Conservation (phyloP, 2,113 vertebrate species). For the Microcebus murinus region DNA sequence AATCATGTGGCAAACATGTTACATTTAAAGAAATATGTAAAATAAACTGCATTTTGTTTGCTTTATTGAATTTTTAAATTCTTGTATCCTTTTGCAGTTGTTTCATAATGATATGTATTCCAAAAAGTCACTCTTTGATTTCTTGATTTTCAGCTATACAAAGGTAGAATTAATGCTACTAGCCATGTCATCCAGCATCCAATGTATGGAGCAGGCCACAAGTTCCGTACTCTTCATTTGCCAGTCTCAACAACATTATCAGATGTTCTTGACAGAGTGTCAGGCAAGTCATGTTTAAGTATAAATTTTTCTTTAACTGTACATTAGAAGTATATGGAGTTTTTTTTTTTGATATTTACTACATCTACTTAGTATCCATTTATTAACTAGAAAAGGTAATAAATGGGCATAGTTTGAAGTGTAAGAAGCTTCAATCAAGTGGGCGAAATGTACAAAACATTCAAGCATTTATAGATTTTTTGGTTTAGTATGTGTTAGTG, state of each 20-base stretch:
- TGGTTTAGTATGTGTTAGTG: neutral
- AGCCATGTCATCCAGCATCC: constrained; percentile 99
- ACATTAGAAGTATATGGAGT: neutral
- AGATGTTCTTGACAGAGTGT: constrained; percentile 98
- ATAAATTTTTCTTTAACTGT: neutral
- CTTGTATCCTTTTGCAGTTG: neutral
- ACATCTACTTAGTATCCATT: neutral
- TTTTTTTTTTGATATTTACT: constrained; percentile 12
- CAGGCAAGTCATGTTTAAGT: constrained; percentile 87
- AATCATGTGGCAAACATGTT: neutral
- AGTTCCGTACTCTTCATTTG: constrained; percentile 97
- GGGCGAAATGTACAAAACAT: neutral
- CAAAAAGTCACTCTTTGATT: neutral
- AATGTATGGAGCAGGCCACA: constrained; percentile 99
- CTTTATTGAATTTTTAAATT: neutral
- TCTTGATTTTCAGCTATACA: constrained; percentile 91
- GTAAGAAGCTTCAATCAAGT: neutral
- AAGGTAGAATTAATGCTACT: constrained; percentile 99
- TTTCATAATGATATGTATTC: constrained; percentile 13
- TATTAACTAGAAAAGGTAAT: neutral
- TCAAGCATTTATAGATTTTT: neutral
- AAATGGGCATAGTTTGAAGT: neutral
- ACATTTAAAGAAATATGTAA: neutral
- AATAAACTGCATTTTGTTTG: neutral
- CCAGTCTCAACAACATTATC: constrained; percentile 98